Base-by-base conservation (phyloP, 1,140 invertebrate genomes). In the Atta cephalotes region DNA sequence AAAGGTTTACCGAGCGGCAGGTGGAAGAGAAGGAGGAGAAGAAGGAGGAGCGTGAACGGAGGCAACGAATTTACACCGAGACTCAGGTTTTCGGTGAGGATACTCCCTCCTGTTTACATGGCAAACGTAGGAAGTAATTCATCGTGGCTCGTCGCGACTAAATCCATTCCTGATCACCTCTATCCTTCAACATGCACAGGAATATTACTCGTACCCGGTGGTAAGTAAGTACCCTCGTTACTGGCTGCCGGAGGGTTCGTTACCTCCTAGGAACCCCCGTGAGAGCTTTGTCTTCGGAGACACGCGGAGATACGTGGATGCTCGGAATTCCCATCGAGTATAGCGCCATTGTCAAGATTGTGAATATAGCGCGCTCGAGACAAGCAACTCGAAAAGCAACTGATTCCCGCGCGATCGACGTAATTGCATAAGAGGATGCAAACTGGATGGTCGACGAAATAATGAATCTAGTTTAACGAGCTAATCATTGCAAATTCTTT, bases 61-160 rank as follows among this genome's bases (percentile, higher is more conserved):
- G 25, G 35, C 28, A 45, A n/a, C 9, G 51, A 60, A 85, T 76
- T 78, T 58, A 49, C 72, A 56, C 80, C 80, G 60, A 65, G 63
- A 49, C 39, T 56, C 63, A 56, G 77, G 76, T 80, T 85, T 74
- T 76, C 85, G 63, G 79, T 76, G 25, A 62, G 74, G 78, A 68
- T 70, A 70, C 88, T 82, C 78, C 78, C 31, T 35, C 77, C 74
- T 92, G 92, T 93, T 92, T 93, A 90, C 92, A 92, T 65, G 88
- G 90, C 72, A 93, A 93, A 93, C 91, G 88, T 87, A 86, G 86
- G 60, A 79, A 92, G 81, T 92, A 91, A 92, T 92, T 92, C 90
- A 92, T 90, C 89, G 72, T 68, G 79, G 66, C 87, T 78, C 74
- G 82, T 82, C 70, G 84, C 49, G 51, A 68, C 65, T 87, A 88